phyloP scores from a whole-genome alignment of 2,797 vertebrate species.

The Sardinella longiceps region DNA sequence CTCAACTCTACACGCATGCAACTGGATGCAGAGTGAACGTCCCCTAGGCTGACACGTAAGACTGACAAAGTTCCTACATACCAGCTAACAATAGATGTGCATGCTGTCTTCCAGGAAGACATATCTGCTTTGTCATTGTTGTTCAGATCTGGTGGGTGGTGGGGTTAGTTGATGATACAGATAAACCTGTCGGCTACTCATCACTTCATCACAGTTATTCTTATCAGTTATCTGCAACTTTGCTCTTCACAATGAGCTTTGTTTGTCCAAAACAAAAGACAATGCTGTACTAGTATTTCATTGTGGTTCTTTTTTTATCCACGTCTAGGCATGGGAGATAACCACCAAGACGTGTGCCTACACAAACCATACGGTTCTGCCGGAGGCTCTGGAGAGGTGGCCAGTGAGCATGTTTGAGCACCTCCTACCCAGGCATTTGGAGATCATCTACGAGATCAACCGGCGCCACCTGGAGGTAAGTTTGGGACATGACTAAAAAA shows the following conservation, averaged over 20 bases:
- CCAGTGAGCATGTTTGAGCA: constrained; percentile 84
- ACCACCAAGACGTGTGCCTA: constrained; percentile 84
- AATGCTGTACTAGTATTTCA: background rate
- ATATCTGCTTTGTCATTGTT: constrained; percentile 26
- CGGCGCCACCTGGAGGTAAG: constrained; percentile 82
- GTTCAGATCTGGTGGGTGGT: too few relatives aligned
- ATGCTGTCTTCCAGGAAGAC: background rate
- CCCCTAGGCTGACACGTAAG: background rate
- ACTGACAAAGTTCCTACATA: background rate
- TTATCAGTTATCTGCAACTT: background rate
- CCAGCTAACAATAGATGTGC: background rate
- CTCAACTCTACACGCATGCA: background rate
- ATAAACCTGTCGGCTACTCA: background rate
- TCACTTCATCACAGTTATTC: background rate
- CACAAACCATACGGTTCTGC: constrained; percentile 89
- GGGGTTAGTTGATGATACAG: background rate
- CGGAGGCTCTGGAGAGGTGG: constrained; percentile 88
- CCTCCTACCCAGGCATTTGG: constrained; percentile 83
- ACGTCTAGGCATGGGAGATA: constrained; percentile 83
- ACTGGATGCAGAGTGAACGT: background rate
- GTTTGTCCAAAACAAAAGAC: background rate
- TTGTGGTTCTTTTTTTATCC: background rate
- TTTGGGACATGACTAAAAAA: background rate
- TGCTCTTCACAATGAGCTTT: background rate
- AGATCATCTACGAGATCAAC: constrained; percentile 87